phyloP scores from a whole-genome alignment of 2,888 invertebrate genomes.

The Flabesymbios commensalis region DNA sequence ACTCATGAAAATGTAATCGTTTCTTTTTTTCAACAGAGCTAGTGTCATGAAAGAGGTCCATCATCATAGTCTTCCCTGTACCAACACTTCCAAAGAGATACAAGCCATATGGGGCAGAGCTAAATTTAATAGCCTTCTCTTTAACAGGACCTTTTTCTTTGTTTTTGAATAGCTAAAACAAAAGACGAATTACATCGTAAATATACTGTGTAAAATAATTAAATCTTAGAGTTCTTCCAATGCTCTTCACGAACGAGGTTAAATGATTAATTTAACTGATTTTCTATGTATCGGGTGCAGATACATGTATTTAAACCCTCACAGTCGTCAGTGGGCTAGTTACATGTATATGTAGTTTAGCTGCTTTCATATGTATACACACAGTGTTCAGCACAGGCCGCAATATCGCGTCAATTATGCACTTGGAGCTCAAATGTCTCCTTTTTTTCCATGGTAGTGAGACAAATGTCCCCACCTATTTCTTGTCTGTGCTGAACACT shows the following conservation, averaged over 20 bases:
- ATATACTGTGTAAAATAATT: not conserved
- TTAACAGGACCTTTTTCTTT: not conserved
- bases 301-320: too few relatives aligned
- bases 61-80: conserved; percentile 94
- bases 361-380: too few relatives aligned
- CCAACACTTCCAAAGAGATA: conserved; percentile 58
- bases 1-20: conserved; percentile 94
- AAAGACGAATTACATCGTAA: not conserved
- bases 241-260: not conserved
- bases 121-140: conserved; percentile 16
- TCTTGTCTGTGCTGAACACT: too few relatives aligned
- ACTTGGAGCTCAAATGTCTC: too few relatives aligned
- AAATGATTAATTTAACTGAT: not conserved
- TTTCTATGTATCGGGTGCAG: too few relatives aligned
- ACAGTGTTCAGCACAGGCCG: too few relatives aligned
- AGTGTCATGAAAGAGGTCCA: conserved; percentile 94
- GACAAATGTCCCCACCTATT: too few relatives aligned
- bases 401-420: too few relatives aligned
- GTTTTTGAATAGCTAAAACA: not conserved
- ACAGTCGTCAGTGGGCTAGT: too few relatives aligned
- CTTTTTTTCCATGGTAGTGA: too few relatives aligned
- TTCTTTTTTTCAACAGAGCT: conserved; percentile 65
- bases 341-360: too few relatives aligned
- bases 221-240: not conserved
- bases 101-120: conserved; percentile 43